These are phyloP conservation scores for Meghimatium bilineatum DNA, from an alignment of 2,888 invertebrate species.

Conservation along the genomic window DNA sequence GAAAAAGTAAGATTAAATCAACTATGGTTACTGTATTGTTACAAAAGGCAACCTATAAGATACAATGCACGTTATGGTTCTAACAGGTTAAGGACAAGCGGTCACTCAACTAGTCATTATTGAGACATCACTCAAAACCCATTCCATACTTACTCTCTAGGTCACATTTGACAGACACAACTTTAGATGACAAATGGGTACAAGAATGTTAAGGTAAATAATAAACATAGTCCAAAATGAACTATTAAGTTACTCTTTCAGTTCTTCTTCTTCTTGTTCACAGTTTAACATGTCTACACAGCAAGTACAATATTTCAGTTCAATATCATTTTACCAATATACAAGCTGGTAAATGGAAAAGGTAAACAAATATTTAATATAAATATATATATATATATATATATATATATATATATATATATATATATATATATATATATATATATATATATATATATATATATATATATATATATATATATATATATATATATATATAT, in stretches of 20 bases:
- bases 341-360: too few relatives aligned
- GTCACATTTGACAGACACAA: slow-evolving; percentile 48
- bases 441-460: too few relatives aligned
- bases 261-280: too few relatives aligned
- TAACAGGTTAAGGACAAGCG: slow-evolving; percentile 9
- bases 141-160: slow-evolving; percentile 47
- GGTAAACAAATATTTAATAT: too few relatives aligned
- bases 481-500: too few relatives aligned
- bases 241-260: background rate
- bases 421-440: too few relatives aligned
- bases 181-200: slow-evolving; percentile 35
- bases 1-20: background rate
- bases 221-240: background rate
- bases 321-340: too few relatives aligned
- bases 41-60: background rate
- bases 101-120: slow-evolving; percentile 19
- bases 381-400: too few relatives aligned
- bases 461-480: too few relatives aligned
- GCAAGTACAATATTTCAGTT: too few relatives aligned
- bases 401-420: too few relatives aligned
- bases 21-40: background rate
- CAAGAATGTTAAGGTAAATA: background rate
- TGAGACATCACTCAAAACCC: slow-evolving; percentile 27
- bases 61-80: background rate
- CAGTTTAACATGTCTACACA: too few relatives aligned